These are phyloP conservation scores for Fundulus diaphanus DNA, from an alignment of 2,797 vertebrate species.

Conservation along the genomic window DNA sequence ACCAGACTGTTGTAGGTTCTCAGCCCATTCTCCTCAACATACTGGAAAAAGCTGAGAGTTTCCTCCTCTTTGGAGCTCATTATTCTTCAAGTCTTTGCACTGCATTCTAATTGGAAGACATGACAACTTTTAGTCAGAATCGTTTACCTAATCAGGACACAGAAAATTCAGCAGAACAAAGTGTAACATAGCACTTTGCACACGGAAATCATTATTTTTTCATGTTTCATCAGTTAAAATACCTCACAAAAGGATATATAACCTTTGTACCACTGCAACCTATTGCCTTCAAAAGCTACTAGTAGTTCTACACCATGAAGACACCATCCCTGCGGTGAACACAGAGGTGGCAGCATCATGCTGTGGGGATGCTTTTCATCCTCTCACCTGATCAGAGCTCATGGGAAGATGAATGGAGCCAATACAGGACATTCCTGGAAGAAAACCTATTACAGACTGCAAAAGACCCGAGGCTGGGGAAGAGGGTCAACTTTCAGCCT, in stretches of 20 bases:
- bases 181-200: background rate
- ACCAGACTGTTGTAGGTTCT: conserved; percentile 93
- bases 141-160: background rate
- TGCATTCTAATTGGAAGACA: conserved; percentile 80
- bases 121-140: conserved; percentile 17
- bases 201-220: conserved; percentile 19
- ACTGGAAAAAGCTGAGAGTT: conserved; percentile 94
- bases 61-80: conserved; percentile 94
- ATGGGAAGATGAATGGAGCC: background rate
- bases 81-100: conserved; percentile 90
- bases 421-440: background rate
- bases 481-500: background rate
- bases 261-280: background rate
- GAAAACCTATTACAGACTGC: conserved; percentile 1
- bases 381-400: background rate
- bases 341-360: background rate
- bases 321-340: background rate
- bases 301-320: background rate
- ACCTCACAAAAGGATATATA: background rate
- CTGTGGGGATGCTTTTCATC: background rate
- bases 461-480: background rate
- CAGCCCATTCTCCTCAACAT: conserved; percentile 97
- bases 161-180: background rate
- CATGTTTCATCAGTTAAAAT: conserved; percentile 3
- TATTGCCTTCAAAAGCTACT: background rate